phyloP scores from a whole-genome alignment of 1,140 invertebrate species.

The Drosophila seguyi region DNA sequence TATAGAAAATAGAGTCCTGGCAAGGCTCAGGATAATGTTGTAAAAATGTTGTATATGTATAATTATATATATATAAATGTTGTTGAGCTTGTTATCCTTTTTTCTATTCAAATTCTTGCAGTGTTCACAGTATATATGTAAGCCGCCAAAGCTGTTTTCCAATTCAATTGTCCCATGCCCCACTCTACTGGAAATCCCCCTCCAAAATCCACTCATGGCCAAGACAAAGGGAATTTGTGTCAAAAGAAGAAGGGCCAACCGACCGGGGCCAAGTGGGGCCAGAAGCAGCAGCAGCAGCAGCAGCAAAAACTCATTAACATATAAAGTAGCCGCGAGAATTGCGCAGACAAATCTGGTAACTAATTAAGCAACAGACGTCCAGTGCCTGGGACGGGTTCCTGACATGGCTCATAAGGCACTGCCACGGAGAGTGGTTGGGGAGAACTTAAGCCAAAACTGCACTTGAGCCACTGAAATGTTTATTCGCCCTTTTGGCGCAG shows the following conservation, averaged over 20 bases:
- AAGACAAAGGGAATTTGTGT: conserved; percentile 52
- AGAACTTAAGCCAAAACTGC: conserved; percentile 35
- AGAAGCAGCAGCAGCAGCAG: conserved; percentile 12
- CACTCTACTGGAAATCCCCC: background rate
- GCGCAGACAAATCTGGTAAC: conserved; percentile 58
- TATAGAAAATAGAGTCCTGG: too few relatives aligned
- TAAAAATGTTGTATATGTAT: too few relatives aligned
- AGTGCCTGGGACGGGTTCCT: conserved; percentile 21
- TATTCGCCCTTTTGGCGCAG: conserved; percentile 11
- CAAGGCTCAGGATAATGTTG: too few relatives aligned
- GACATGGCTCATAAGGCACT: conserved; percentile 51
- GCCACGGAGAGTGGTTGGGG: background rate
- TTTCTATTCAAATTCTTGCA: conserved; percentile 3
- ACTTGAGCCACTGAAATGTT: conserved; percentile 28
- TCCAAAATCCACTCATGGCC: conserved; percentile 54
- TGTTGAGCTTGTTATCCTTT: background rate
- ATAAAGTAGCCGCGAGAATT: conserved; percentile 68
- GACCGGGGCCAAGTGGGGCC: conserved; percentile 1
- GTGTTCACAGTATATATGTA: conserved; percentile 59
- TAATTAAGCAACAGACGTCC: conserved; percentile 65
- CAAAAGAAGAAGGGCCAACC: conserved; percentile 34
- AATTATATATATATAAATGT: too few relatives aligned
- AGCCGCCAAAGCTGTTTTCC: conserved; percentile 60
- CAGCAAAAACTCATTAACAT: conserved; percentile 76
- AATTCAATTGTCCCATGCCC: conserved; percentile 63